Conservation (phyloP, 2,797 vertebrate species). For the Rousettus madagascariensis region DNA sequence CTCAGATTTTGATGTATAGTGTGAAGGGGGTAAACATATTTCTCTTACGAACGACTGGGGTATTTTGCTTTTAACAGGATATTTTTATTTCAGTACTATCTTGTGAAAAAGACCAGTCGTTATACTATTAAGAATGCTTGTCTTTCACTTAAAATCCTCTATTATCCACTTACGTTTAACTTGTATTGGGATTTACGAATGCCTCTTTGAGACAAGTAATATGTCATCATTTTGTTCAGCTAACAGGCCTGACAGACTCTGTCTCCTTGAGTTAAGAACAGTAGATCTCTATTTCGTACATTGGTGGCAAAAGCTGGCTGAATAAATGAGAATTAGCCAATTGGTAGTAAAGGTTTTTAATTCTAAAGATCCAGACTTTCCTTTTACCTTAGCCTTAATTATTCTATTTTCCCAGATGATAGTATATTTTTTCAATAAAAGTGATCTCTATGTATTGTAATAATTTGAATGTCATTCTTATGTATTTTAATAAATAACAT, state of each 20-base stretch:
- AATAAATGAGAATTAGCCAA: conserved; percentile 53
- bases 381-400: conserved; percentile 49
- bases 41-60: conserved; percentile 34
- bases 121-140: neutral
- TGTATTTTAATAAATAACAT: conserved; percentile 76
- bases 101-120: conserved; percentile 45
- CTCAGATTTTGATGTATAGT: neutral
- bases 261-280: conserved; percentile 70
- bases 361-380: conserved; percentile 53
- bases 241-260: conserved; percentile 74
- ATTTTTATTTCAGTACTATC: conserved; percentile 43
- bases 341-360: conserved; percentile 47
- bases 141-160: conserved; percentile 69
- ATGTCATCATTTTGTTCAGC: conserved; percentile 78
- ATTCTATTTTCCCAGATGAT: conserved; percentile 67
- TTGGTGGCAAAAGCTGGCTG: conserved; percentile 70
- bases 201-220: conserved; percentile 74
- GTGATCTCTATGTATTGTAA: conserved; percentile 39
- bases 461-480: conserved; percentile 58
- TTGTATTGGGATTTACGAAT: conserved; percentile 76
- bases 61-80: conserved; percentile 19
- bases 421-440: conserved; percentile 40
- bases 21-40: conserved; percentile 7
- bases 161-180: conserved; percentile 66
- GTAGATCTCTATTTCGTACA: conserved; percentile 39